Conservation (phyloP, 1,140 invertebrate genomes). For the Kradibia gibbosae region DNA sequence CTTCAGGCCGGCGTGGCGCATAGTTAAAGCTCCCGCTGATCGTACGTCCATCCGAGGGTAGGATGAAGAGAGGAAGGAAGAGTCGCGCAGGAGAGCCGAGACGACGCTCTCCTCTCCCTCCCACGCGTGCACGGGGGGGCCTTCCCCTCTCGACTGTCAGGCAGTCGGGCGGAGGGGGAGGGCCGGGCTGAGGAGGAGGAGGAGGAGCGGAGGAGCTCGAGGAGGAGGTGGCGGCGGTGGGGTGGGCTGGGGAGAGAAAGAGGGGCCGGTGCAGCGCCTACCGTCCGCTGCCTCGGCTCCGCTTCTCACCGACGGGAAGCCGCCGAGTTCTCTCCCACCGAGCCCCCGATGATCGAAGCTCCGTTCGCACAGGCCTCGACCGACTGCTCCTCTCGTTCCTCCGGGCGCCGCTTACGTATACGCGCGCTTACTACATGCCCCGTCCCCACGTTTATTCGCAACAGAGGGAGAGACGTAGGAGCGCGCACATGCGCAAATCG, state of each 20-base stretch:
- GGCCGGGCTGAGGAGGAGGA: too few relatives aligned
- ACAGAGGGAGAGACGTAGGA: background rate
- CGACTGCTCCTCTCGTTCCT: background rate
- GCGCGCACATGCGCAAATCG: background rate
- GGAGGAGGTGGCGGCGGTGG: too few relatives aligned
- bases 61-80: conserved; percentile 4
- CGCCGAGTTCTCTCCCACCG: background rate
- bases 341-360: background rate
- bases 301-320: too few relatives aligned
- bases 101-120: conserved; percentile 13
- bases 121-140: conserved; percentile 8
- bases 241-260: too few relatives aligned
- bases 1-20: conserved; percentile 61
- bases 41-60: background rate
- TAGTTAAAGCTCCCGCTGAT: conserved; percentile 50
- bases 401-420: background rate
- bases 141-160: background rate
- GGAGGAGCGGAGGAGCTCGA: too few relatives aligned
- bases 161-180: too few relatives aligned
- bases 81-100: background rate
- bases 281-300: background rate
- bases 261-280: too few relatives aligned
- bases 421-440: conserved; percentile 1
- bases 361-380: background rate
- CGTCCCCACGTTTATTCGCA: conserved; percentile 10